A percentile compares a stretch with the other conserved stretches of the same genome.
Conservation (phyloP, 2,113 vertebrate species). For the Conger conger region DNA sequence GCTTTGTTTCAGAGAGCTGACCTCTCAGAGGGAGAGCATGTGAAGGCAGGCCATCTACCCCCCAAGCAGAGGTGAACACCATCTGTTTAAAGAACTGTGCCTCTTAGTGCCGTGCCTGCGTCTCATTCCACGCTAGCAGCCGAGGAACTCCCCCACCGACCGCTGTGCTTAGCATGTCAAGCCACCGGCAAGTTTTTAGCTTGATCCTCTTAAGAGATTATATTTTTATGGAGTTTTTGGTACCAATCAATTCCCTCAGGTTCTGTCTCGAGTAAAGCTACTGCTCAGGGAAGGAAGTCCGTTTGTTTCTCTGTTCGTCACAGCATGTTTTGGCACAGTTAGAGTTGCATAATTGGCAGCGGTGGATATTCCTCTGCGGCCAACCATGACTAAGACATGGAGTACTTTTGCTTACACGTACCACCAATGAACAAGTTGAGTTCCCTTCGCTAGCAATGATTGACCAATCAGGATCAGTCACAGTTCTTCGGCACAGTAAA, state of each 20-base stretch:
- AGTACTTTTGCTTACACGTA: not conserved
- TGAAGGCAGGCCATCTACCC: not conserved
- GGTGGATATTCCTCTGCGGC: not conserved
- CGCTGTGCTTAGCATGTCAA: not conserved
- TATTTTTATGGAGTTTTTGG: constrained; percentile 16
- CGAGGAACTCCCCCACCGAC: not conserved
- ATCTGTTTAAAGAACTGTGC: constrained; percentile 9
- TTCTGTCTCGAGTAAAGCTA: constrained; percentile 1
- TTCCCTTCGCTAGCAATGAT: not conserved
- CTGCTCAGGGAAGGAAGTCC: not conserved
- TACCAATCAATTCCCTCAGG: constrained; percentile 17
- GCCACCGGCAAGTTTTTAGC: not conserved
- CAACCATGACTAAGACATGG: not conserved
- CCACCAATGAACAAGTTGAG: not conserved
- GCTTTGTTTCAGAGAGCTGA: not conserved
- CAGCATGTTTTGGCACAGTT: not conserved
- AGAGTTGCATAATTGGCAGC: not conserved
- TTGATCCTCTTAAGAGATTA: constrained; percentile 15
- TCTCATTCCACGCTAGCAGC: not conserved
- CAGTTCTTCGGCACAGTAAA: not conserved
- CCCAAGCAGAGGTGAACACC: not conserved
- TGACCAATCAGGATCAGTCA: not conserved
- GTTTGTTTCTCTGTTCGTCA: not conserved
- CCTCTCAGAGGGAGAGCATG: not conserved
- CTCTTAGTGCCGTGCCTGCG: not conserved